Evolutionary conservation across 2,888 invertebrate genomes (phyloP).

Genomic region (Drosophila helvetica): DNA sequence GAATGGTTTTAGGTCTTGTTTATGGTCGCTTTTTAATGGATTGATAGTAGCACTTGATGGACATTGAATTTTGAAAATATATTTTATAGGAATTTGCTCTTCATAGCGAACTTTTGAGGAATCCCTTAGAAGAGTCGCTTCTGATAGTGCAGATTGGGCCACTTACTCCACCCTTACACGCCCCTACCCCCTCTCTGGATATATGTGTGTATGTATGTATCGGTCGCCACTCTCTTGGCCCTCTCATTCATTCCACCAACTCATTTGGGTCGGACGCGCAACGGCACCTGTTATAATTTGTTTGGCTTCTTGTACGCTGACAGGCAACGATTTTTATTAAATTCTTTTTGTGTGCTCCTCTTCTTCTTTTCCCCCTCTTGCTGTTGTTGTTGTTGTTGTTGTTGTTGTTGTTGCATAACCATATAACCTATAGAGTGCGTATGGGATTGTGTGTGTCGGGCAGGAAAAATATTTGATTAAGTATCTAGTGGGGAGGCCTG

Average conservation of each 20-base stretch:
- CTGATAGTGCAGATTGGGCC: conserved; percentile 22
- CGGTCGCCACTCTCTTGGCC: neutral
- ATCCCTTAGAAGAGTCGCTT: neutral
- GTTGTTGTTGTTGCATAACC: conserved; percentile 67
- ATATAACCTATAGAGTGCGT: conserved; percentile 2
- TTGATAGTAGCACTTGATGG: neutral
- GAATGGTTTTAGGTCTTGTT: neutral
- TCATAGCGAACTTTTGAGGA: neutral
- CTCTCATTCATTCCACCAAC: conserved; percentile 1
- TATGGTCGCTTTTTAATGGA: neutral
- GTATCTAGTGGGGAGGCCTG: conserved; percentile 51
- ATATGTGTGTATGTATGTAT: neutral
- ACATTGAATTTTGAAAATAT: neutral
- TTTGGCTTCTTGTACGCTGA: conserved; percentile 76
- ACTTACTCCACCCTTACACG: conserved; percentile 8
- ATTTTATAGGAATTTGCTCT: neutral
- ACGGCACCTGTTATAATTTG: conserved; percentile 76
- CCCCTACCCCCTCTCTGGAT: neutral
- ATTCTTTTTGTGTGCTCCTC: conserved; percentile 64
- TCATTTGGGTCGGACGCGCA: conserved; percentile 47
- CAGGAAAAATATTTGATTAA: conserved; percentile 65
- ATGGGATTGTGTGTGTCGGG: conserved; percentile 22
- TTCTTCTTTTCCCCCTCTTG: conserved; percentile 19
- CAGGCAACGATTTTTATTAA: conserved; percentile 75
- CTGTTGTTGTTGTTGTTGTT: conserved; percentile 50